Conservation (phyloP, 2,888 invertebrate genomes). For the Nomada fabriciana region DNA sequence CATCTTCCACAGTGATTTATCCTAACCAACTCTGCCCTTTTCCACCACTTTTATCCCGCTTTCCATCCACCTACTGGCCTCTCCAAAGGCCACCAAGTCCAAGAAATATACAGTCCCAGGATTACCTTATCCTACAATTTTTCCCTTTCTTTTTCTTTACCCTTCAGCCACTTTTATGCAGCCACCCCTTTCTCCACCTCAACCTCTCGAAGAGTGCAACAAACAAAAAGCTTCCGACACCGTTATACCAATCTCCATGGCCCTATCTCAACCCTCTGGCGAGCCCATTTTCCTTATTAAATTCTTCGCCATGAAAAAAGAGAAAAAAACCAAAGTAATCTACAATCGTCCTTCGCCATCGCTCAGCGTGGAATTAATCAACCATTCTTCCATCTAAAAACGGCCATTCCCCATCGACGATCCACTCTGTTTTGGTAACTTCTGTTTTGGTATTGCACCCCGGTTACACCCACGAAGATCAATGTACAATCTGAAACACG, state of each 20-base stretch:
- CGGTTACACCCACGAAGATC: background rate
- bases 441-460: background rate
- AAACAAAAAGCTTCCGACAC: background rate
- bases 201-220: background rate
- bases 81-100: background rate
- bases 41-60: background rate
- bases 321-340: too few species aligned
- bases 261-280: background rate
- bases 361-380: background rate
- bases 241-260: background rate
- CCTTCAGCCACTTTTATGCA: background rate
- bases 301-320: background rate
- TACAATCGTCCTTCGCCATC: background rate
- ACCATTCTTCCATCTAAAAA: background rate
- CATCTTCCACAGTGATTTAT: too few species aligned
- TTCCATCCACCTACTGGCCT: background rate
- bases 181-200: background rate
- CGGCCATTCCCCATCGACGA: background rate
- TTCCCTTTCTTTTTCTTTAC: background rate
- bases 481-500: conserved; percentile 17
- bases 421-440: background rate
- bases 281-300: background rate
- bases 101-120: background rate
- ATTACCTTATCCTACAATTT: conserved; percentile 1
- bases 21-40: background rate